A percentile compares a stretch with the other conserved stretches of the same genome.
Evolutionary conservation across 2,113 vertebrate species (phyloP).

Genomic region (Pangasianodon hypophthalmus): DNA sequence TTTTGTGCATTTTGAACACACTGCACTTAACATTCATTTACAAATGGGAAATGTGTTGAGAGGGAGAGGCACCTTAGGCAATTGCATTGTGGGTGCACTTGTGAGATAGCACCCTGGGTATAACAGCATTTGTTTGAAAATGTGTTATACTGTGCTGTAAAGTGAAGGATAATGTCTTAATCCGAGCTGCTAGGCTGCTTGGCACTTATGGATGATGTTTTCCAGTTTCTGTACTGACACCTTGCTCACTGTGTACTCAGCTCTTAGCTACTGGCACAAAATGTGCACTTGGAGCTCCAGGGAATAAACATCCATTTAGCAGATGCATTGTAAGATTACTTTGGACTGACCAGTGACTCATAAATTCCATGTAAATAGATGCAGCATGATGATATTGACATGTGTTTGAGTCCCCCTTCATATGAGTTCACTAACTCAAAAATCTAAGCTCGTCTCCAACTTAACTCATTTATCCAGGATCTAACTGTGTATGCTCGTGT

Average conservation of each 20-base stretch:
- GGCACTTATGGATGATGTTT: not conserved
- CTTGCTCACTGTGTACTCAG: not conserved
- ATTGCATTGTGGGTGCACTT: not conserved
- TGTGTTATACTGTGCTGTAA: not conserved
- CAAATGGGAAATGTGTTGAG: not conserved
- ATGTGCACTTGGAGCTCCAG: not conserved
- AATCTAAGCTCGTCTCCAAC: no score
- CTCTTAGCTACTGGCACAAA: constrained; percentile 12
- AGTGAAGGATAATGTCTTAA: not conserved
- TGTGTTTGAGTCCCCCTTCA: not conserved
- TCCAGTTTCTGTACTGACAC: not conserved
- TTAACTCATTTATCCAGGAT: not conserved
- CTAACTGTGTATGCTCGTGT: not conserved
- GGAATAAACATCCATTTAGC: not conserved
- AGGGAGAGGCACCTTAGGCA: not conserved
- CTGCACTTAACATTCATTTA: not conserved
- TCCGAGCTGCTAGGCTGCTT: not conserved
- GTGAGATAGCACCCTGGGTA: not conserved
- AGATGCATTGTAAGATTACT: constrained; percentile 1
- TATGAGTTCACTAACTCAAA: not conserved
- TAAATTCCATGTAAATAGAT: not conserved
- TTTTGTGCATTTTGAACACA: not conserved
- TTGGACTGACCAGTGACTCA: not conserved
- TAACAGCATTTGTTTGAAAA: not conserved
- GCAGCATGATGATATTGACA: not conserved